Evolutionary conservation across 1,140 invertebrate species (phyloP).

Genomic region (Triops cancriformis): DNA sequence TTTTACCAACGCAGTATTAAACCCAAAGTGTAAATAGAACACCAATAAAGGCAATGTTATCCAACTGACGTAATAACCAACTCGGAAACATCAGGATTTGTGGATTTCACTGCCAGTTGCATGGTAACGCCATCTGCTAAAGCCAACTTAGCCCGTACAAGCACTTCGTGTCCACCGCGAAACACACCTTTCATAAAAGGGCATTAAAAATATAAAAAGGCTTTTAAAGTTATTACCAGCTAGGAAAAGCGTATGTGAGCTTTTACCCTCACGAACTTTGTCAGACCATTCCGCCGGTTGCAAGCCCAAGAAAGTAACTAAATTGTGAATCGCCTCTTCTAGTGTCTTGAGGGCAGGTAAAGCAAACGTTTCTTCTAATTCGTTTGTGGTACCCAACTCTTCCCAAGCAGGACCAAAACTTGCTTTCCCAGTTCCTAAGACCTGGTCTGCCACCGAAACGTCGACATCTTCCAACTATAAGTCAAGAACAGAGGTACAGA

Average conservation of each 20-base stretch:
- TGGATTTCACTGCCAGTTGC: constrained; percentile 56
- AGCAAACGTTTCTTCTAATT: constrained; percentile 82
- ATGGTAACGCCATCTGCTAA: constrained; percentile 68
- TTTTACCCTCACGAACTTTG: constrained; percentile 72
- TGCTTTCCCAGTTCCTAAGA: constrained; percentile 71
- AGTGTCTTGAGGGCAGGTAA: constrained; percentile 69
- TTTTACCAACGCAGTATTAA: neutral
- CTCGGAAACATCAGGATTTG: constrained; percentile 57
- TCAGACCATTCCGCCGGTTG: constrained; percentile 78
- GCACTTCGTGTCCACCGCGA: constrained; percentile 76
- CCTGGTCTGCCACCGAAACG: constrained; percentile 78
- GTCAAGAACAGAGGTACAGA: constrained; percentile 19
- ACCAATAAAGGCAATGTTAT: constrained; percentile 43
- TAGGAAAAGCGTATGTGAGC: constrained; percentile 68
- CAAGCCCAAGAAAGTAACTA: constrained; percentile 79
- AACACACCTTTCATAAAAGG: constrained; percentile 56
- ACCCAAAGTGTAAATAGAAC: neutral
- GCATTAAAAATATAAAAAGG: constrained; percentile 7
- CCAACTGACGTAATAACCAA: constrained; percentile 76
- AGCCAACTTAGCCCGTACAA: constrained; percentile 75
- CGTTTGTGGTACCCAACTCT: constrained; percentile 63
- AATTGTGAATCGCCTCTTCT: constrained; percentile 79
- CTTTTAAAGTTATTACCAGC: constrained; percentile 47
- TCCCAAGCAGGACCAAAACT: constrained; percentile 56
- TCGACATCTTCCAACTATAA: constrained; percentile 84